Evolutionary conservation across 2,888 invertebrate species (phyloP), one percentile per base, ranked within the genome.

Genomic region (Latrodectus hesperus): DNA sequence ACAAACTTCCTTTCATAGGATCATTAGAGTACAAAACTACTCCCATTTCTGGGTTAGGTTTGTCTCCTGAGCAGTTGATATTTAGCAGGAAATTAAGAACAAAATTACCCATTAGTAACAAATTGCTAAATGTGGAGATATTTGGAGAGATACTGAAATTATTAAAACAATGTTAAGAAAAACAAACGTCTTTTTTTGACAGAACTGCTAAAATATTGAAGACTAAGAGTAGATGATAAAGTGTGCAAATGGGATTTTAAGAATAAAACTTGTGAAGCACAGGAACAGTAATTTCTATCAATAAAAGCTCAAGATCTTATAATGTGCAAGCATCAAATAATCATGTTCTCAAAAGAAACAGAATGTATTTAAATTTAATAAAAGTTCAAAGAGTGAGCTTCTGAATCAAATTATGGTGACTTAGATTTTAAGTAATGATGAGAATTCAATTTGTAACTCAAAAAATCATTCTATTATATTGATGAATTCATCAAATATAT

Each of bases 1-100:
- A 49, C 10, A 51, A 67, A 67, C 14, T 4, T n/a, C 2, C 9
- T 6, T 17, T n/a, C 6, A 26, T 73, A n/a, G 64, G 38, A 6
- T 65, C 67, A 38, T 9, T 82, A 17, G 81, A 82, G 38, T 74
- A 75, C 49, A 53, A 67, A 53, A 82, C 60, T 17, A 75, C 49
- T 64, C 38, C 64, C 10, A 75, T 71, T 12, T 65, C 51, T 17
- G 71, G 78, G 16, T 16, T 70, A 38, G 55, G n/a, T 38, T 38
- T 38, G 6, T 38, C 38, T n/a, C 60, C 17, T 11, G 38, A 38
- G 0, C 70, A 78, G 12, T 0, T 78, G 16, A 70, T 78, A 60
- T 78, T 78, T 53, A 55, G n/a, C 55, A n/a, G 55, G 12, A 78
- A 52, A 38, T 22, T 78, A 49, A 68, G 5, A 70, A n/a, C 55